Conservation (phyloP, 2,797 vertebrate species). For the Mus spretus region DNA sequence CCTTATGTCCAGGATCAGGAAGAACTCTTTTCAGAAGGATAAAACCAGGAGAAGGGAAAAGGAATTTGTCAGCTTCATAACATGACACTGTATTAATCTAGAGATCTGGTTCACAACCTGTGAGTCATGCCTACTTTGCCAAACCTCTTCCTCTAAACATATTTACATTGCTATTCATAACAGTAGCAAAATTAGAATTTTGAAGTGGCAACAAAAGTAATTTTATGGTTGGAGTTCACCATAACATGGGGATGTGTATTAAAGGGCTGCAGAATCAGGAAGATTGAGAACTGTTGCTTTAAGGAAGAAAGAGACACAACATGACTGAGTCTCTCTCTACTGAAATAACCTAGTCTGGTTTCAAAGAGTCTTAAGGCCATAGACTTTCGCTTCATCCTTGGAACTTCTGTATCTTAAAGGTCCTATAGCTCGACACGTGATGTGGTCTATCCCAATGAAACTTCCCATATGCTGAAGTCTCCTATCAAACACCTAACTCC, state of each 20-base stretch:
- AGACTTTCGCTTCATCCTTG: neutral
- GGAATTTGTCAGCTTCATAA: neutral
- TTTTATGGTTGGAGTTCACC: neutral
- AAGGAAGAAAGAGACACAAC: neutral
- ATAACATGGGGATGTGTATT: no score
- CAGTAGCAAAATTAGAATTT: neutral
- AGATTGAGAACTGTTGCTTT: neutral
- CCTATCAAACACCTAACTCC: neutral
- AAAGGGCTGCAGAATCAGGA: no score
- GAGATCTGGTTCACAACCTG: neutral
- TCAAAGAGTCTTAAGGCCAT: neutral
- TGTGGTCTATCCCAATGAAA: neutral
- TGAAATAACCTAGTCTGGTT: neutral
- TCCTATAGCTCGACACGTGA: neutral
- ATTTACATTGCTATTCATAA: neutral
- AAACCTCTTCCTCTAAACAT: neutral
- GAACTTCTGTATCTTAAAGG: neutral
- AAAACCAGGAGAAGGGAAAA: neutral
- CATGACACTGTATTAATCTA: accelerated
- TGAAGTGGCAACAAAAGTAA: neutral
- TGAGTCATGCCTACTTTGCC: neutral
- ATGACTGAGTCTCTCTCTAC: neutral
- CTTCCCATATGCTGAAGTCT: neutral
- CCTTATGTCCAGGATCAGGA: neutral
- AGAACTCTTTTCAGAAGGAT: neutral